Conservation (phyloP, 2,888 invertebrate species). For the Phyllotreta striolata region DNA sequence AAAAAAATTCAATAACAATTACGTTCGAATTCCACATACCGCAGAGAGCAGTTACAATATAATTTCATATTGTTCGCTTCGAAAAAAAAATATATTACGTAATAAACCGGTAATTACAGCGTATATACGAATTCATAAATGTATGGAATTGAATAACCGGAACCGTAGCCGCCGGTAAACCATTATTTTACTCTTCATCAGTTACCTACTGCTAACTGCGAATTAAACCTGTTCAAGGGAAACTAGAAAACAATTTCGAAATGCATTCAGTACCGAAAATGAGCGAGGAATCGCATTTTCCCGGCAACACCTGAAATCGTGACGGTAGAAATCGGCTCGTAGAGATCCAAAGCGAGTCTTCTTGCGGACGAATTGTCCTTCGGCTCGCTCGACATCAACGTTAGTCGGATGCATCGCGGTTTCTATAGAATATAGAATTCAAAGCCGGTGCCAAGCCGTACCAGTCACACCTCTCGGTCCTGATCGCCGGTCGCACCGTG, state of each 20-base stretch:
- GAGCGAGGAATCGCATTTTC: no score
- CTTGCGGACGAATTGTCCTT: conserved; percentile 21
- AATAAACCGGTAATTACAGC: background rate
- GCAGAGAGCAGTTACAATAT: no score
- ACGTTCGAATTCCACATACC: no score
- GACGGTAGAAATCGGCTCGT: no score
- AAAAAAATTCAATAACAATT: no score
- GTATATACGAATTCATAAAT: background rate
- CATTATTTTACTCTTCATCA: conserved; percentile 5
- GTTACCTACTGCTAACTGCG: background rate
- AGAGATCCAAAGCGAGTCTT: no score
- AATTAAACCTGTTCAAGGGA: background rate
- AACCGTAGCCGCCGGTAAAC: background rate
- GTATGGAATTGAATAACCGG: conserved; percentile 3
- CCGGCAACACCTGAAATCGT: no score
- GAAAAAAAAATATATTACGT: background rate
- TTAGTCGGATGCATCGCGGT: conserved; percentile 6
- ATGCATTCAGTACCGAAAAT: no score
- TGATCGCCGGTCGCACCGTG: conserved; percentile 44
- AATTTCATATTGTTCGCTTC: no score
- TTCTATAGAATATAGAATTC: background rate
- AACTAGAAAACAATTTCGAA: background rate
- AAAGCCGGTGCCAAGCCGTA: conserved; percentile 53
- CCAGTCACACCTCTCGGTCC: conserved; percentile 45
- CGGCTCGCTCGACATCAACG: conserved; percentile 6